phyloP scores from a whole-genome alignment of 1,140 invertebrate genomes.

The Drosophila melanogaster region Release_6_plus_ISO1_MT NT_033777.3:24911001-24911500 shows the following conservation, averaged over 20 bases:
- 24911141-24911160: constrained; percentile 33
- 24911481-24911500: constrained; percentile 61
- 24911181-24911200: constrained; percentile 81
- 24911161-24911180: constrained; percentile 65
- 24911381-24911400: constrained; percentile 62
- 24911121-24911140: constrained; percentile 70
- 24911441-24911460: constrained; percentile 1
- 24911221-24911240: constrained; percentile 77
- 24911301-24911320: constrained; percentile 44
- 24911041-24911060: constrained; percentile 69
- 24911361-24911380: constrained; percentile 68
- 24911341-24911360: constrained; percentile 72
- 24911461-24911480: constrained; percentile 57
- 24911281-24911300: constrained; percentile 62
- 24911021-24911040: constrained; percentile 69
- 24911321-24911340: constrained; percentile 68
- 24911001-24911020: constrained; percentile 48
- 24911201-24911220: constrained; percentile 82
- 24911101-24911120: constrained; percentile 48
- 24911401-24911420: constrained; percentile 68
- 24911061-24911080: constrained; percentile 69
- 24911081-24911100: constrained; percentile 25
- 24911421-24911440: constrained; percentile 9
- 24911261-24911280: constrained; percentile 80
- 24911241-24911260: constrained; percentile 76